Evolutionary conservation across 2,888 invertebrate genomes (phyloP), one percentile per base, ranked within the genome.

Genomic region (Drosophila fungiperda): DNA sequence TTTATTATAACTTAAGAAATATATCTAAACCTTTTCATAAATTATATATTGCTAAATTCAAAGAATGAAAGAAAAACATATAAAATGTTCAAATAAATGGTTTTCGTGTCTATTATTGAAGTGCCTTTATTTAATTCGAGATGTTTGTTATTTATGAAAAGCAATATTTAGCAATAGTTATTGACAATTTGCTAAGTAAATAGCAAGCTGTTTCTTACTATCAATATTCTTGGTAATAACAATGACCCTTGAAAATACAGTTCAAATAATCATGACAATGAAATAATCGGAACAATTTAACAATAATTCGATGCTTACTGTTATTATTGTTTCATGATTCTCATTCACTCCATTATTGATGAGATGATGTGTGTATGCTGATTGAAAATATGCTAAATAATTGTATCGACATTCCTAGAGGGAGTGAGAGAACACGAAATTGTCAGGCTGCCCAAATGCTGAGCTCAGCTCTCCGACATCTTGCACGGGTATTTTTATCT

Each of bases 301-400:
- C 60, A 61, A 49, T 52, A 70, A 65, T 69, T 67, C 42, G 50
- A 69, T 65, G 76, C 20, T 59, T 45, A 33, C 64, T 54, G 35
- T 49, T 60, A 36, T 64, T 64, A 3, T 57, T 55, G 20, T 35
- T 32, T 20, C n/a, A 66, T 78, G 79, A 78, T 78, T 78, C 78
- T 82, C 57, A 82, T 59, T 54, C 61, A 72, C 63, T 78, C 20
- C 35, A 63, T 49, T 59, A 62, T 23, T 48, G 33, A 23, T 61
- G 32, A 4, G 33, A 58, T 55, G 38, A 32, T 69, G 42, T 49
- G 36, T 50, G 33, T 36, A 36, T 48, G 76, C 66, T 76, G 66
- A 83, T 88, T 86, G 83, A 57, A 89, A 88, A 89, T 83, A 83
- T 83, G 89, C 87, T 83, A 86, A 89, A 87, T 83, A 86, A 89